Evolutionary conservation across 2,797 vertebrate genomes (phyloP), one percentile per base, ranked within the genome.

Genomic region (Schizothorax lantsangensis): DNA sequence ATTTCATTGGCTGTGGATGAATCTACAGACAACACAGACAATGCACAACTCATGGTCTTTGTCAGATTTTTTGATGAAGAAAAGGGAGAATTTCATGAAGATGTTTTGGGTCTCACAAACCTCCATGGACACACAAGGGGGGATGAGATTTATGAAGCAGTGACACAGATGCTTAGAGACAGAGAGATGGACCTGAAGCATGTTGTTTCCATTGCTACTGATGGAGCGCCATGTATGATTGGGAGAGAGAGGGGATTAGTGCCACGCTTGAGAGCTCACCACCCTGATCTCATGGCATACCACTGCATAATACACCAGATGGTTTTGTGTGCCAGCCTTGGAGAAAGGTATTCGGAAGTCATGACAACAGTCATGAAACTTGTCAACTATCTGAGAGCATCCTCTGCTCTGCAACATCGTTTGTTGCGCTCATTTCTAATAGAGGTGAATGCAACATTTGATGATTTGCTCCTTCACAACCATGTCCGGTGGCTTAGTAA

Each of bases 181-280:
- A 80, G 78, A 85, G 85, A 73, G 43, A 87, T 83, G 78, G 64
- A 89, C 40, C n/a, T 87, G 69, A 89, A 87, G 79, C 38, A 85
- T 82, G 79, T 87, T 54, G 52, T 83, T 69, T 87, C 83, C 5
- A 87, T 87, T 85, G 72, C 79, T 87, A 85, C 72, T 54, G 52
- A 54, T 54, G 17, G 52, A 4, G 17, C 17, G 2, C 52, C 52
- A 54, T 54, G 17, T 54, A 89, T 87, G 84, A 88, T 62, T 78
- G 79, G 83, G 83, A 86, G 75, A 88, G 86, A 89, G 73, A 86
- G 49, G 75, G 84, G 80, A 88, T 73, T 86, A 79, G 84, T 88
- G 62, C 54, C 43, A 5, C 38, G n/a, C 49, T 77, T 83, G 52
- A 88, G 30, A 83, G 23, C 40, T 71, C 79, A 71, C 43, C 81